phyloP scores from a whole-genome alignment of 2,888 invertebrate species.

The Lasioglossum malachurum region DNA sequence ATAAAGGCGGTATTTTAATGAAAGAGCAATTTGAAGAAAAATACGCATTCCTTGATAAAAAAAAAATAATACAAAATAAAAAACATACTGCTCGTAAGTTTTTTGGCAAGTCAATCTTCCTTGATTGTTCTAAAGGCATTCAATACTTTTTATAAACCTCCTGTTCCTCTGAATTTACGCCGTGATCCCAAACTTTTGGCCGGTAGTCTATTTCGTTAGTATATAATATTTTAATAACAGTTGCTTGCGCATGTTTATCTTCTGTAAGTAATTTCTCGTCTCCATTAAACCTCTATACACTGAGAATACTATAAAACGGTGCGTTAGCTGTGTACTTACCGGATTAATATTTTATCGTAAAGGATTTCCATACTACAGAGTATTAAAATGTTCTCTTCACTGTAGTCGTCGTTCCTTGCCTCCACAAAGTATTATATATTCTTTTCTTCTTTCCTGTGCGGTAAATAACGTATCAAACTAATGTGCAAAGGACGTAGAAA shows the following conservation, averaged over 20 bases:
- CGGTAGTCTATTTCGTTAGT: neutral
- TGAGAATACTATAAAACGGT: neutral
- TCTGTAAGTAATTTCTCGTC: neutral
- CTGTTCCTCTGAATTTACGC: too few relatives aligned
- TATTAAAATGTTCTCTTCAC: neutral
- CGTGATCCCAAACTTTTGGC: too few relatives aligned
- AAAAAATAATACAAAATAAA: too few relatives aligned
- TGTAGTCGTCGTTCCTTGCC: neutral
- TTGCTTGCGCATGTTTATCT: neutral
- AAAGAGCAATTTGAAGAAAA: too few relatives aligned
- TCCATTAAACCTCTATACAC: neutral
- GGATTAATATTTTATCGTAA: slow-evolving; percentile 4
- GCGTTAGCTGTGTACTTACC: neutral
- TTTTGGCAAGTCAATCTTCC: too few relatives aligned
- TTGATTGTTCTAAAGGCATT: too few relatives aligned
- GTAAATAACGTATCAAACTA: neutral
- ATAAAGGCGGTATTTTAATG: too few relatives aligned
- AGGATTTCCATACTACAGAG: neutral
- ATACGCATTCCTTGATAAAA: too few relatives aligned
- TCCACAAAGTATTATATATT: neutral
- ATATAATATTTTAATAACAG: neutral
- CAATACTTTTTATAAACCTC: too few relatives aligned
- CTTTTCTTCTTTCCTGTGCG: neutral
- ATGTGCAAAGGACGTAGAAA: neutral
- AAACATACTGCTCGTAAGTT: too few relatives aligned